Evolutionary conservation across 2,113 vertebrate genomes (phyloP).

Genomic region (Antidorcas marsupialis): DNA sequence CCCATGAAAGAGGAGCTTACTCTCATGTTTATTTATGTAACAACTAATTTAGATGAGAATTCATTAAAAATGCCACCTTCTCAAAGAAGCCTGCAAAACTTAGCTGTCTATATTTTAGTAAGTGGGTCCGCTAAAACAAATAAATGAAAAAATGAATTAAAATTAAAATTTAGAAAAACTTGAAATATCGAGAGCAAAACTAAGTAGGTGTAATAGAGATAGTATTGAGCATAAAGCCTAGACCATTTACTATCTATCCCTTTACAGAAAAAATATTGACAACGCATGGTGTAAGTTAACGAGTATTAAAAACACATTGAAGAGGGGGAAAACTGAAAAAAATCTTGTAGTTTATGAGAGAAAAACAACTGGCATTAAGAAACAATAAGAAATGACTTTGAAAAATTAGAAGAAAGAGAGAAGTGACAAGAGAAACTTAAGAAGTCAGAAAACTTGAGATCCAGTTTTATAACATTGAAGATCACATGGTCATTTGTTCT

Average conservation of each 20-base stretch:
- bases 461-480: not conserved
- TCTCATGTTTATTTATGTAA: not conserved
- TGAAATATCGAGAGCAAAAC: not conserved
- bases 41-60: not conserved
- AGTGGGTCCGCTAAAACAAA: not conserved
- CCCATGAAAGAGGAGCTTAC: not conserved
- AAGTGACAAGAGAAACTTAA: not conserved
- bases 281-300: not conserved
- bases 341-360: not conserved
- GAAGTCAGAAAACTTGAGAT: not conserved
- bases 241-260: not conserved
- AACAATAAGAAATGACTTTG: not conserved
- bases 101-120: not conserved
- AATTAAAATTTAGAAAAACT: not conserved
- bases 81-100: not conserved
- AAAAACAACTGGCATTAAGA: not conserved
- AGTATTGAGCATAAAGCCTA: not conserved
- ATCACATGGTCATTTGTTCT: not conserved
- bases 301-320: not conserved
- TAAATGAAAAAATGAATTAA: not conserved
- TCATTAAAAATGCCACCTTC: not conserved
- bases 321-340: not conserved
- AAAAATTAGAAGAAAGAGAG: not conserved
- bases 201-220: not conserved
- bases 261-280: not conserved